A percentile compares a stretch with the other conserved stretches of the same genome.
Conservation (phyloP, 2,113 vertebrate species). For the Cairina moschata region DNA sequence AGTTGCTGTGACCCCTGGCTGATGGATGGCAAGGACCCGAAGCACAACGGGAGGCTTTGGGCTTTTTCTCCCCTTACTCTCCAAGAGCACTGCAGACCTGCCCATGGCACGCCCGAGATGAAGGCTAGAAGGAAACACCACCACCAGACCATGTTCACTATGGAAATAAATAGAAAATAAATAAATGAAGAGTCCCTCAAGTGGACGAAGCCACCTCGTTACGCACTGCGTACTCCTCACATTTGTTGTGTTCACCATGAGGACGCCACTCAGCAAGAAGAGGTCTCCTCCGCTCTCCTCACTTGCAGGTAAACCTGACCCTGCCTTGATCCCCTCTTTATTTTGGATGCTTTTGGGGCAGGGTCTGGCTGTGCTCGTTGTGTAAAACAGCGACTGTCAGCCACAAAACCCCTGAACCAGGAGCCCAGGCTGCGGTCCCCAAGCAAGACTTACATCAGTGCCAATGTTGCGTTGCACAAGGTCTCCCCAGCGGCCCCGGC, state of each 20-base stretch:
- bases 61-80: neutral
- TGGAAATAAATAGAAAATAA: neutral
- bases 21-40: constrained; percentile 5
- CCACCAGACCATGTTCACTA: neutral
- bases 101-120: neutral
- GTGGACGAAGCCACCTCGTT: neutral
- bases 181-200: neutral
- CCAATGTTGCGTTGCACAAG: neutral
- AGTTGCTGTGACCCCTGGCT: constrained; percentile 26
- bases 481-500: neutral
- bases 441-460: neutral
- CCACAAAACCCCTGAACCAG: no score
- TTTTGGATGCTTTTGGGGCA: neutral
- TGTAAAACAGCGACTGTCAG: neutral
- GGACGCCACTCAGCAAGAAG: neutral
- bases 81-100: neutral
- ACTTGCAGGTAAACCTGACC: neutral
- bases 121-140: neutral
- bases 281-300: neutral
- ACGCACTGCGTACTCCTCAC: no score
- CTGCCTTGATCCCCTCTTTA: neutral
- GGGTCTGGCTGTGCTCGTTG: neutral
- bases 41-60: neutral
- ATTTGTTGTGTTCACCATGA: neutral
- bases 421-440: neutral